Percentiles rank a stretch among this genome's conserved stretches.
phyloP scores from a whole-genome alignment of 2,888 invertebrate genomes.

The Melanargia galathea region DNA sequence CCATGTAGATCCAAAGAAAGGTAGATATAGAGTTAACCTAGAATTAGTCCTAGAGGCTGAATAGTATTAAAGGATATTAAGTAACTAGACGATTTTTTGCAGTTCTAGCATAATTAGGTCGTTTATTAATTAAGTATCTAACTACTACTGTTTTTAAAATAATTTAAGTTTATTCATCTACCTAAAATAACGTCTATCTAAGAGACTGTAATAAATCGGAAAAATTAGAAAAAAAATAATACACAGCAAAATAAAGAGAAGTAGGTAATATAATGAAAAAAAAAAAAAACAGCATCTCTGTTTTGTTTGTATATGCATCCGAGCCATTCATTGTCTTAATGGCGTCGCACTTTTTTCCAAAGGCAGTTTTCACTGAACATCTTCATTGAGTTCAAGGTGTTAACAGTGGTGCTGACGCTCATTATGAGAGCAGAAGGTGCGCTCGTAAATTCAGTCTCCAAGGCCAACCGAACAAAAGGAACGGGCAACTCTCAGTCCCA shows the following conservation, averaged over 20 bases:
- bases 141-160: no score
- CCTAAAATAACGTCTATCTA: no score
- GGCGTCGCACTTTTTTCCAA: conserved; percentile 26
- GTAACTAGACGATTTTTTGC: no score
- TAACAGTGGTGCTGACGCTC: conserved; percentile 74
- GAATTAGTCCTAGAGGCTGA: no score
- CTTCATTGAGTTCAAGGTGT: conserved; percentile 77
- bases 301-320: neutral
- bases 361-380: conserved; percentile 47
- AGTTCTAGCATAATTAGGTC: no score
- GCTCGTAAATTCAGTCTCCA: conserved; percentile 77
- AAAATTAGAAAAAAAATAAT: neutral
- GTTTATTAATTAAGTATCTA: no score
- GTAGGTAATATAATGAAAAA: neutral
- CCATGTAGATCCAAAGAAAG: no score
- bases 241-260: neutral
- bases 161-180: no score
- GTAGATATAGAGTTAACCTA: neutral
- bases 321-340: conserved; percentile 29
- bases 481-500: conserved; percentile 72
- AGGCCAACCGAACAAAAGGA: conserved; percentile 73
- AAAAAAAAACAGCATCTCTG: neutral
- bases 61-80: no score
- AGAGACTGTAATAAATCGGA: neutral
- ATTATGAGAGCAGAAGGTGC: conserved; percentile 63